Evolutionary conservation across 2,797 vertebrate species (phyloP), one percentile per base, ranked within the genome.

Genomic region (Petrocephalus schoutedeni): DNA sequence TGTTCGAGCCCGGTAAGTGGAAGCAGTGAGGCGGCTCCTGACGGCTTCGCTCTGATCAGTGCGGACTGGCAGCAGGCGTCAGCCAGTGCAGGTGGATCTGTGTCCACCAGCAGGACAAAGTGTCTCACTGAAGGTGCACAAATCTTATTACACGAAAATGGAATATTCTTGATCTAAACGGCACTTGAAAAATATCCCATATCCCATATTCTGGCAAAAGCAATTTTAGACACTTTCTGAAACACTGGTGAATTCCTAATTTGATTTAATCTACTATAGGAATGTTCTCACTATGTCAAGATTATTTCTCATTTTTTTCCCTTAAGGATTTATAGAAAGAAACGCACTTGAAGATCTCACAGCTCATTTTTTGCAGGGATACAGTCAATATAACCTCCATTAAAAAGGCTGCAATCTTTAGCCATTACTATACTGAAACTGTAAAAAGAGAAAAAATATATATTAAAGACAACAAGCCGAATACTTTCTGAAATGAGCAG

Each of bases 381-480:
- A n/a, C 71, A 3, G n/a, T 41, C 32, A 77, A 77, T 19, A 77
- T 45, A 59, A 84, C n/a, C 57, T 12, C 23, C 41, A 82, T 84
- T 88, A 84, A 67, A 36, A 19, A 19, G 23, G 51, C 77, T 59
- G 87, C 14, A 53, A 54, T 84, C n/a, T 67, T 87, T 54, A 67
- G 14, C 32, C 49, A 85, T 41, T 41, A 10, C 14, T 36, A 59
- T 36, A 85, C 9, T 88, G 45, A 51, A 36, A 86, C 4, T 61
- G 85, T 58, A 49, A 86, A 16, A 28, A 14, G 28, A 28, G 84
- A 57, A 86, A 56, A 28, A 28, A 28, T 28, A 57, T 32, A 23
- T 36, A 58, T 36, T 74, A 74, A 41, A 82, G 36, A 58, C 67
- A 49, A 58, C 28, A 87, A 74, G 49, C 53, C 56, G 86, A 21